These are phyloP conservation scores for Otolemur garnettii DNA, from an alignment of 2,113 vertebrate genomes.

Conservation along the genomic window DNA sequence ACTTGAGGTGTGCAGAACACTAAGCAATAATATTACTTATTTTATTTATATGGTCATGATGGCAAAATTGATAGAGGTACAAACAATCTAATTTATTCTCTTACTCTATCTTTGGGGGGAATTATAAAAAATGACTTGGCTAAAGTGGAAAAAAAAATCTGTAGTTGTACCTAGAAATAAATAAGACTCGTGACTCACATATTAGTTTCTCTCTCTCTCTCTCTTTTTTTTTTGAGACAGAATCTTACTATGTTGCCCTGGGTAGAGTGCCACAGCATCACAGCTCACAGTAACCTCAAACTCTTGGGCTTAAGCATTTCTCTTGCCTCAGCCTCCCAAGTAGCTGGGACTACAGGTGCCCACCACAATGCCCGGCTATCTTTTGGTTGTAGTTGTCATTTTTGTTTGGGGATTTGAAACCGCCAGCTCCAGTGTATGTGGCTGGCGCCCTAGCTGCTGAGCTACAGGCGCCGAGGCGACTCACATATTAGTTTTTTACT, in stretches of 20 bases:
- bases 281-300: too few relatives aligned
- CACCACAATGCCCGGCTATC: too few relatives aligned
- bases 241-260: too few relatives aligned
- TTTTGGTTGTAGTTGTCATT: too few relatives aligned
- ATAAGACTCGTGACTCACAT: background rate
- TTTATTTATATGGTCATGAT: conserved; percentile 6
- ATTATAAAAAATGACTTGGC: conserved; percentile 38
- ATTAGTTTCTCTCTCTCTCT: background rate
- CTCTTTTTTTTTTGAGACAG: too few relatives aligned
- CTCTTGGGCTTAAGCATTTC: too few relatives aligned
- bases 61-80: background rate
- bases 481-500: background rate
- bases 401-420: too few relatives aligned
- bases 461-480: background rate
- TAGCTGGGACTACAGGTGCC: too few relatives aligned
- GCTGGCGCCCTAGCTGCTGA: too few relatives aligned
- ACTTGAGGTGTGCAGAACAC: background rate
- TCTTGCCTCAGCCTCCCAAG: too few relatives aligned
- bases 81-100: conserved; percentile 15
- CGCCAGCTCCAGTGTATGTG: too few relatives aligned
- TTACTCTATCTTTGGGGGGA: conserved; percentile 34
- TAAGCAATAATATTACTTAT: background rate
- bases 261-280: too few relatives aligned
- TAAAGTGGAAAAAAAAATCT: background rate
- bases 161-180: conserved; percentile 38